These are phyloP conservation scores for Cyphomyrus discorhynchus DNA, from an alignment of 2,113 vertebrate species.

Conservation along the genomic window DNA sequence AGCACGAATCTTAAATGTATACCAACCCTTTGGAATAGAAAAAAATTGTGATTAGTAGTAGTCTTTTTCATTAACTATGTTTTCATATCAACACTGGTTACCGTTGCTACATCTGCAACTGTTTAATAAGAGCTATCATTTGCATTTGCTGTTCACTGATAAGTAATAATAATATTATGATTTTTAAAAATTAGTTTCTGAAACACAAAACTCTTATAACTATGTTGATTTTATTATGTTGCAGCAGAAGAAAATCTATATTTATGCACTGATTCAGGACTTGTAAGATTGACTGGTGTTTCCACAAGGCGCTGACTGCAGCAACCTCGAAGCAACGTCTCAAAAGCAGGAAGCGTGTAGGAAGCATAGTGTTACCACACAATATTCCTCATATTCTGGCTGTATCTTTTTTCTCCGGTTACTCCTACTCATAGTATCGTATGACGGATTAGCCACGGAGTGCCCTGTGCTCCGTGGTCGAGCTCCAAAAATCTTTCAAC, in stretches of 20 bases:
- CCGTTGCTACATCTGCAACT: background rate
- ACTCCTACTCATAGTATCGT: background rate
- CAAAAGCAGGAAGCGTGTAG: background rate
- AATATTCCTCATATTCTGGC: background rate
- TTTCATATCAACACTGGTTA: background rate
- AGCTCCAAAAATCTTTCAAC: background rate
- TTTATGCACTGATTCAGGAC: background rate
- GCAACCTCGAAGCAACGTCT: background rate
- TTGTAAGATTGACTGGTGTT: background rate
- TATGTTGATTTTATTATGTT: background rate
- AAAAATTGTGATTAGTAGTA: background rate
- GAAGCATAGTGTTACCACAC: background rate
- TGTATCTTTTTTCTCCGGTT: background rate
- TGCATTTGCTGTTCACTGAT: background rate
- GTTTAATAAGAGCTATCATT: background rate
- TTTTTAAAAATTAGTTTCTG: background rate
- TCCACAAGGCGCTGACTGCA: background rate
- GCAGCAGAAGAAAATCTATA: background rate
- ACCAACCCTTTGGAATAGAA: background rate
- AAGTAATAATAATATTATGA: background rate
- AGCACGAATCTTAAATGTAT: background rate
- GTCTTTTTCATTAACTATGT: background rate
- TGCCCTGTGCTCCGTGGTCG: background rate
- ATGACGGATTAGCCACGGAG: background rate
- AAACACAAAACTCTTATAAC: background rate